These are phyloP conservation scores for Elanus axillaris DNA, from an alignment of 2,113 vertebrate species.

Conservation along the genomic window DNA sequence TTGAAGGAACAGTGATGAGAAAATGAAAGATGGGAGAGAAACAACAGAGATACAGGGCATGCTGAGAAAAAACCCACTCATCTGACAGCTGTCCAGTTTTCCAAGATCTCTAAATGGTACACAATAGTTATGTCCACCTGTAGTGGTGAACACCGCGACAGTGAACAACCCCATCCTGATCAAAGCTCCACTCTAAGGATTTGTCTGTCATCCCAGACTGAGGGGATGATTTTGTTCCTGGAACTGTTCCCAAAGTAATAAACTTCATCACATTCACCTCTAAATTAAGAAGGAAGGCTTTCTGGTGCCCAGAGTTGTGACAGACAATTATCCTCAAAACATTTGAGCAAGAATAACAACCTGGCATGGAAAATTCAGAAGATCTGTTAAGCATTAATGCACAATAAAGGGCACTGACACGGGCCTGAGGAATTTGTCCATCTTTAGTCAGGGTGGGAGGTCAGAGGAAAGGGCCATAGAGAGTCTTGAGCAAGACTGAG, in stretches of 20 bases:
- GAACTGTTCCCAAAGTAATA: not conserved
- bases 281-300: not conserved
- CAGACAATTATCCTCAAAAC: not conserved
- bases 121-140: not conserved
- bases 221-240: not conserved
- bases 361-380: not conserved
- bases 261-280: not conserved
- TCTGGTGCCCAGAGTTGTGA: not conserved
- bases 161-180: not conserved
- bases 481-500: not conserved
- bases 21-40: not conserved
- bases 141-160: rapidly evolving
- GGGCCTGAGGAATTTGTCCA: not conserved
- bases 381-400: not conserved
- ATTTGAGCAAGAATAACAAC: not conserved
- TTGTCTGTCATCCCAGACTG: not conserved
- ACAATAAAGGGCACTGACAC: not conserved
- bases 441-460: not conserved
- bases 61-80: not conserved
- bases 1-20: not conserved
- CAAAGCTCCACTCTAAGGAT: not conserved
- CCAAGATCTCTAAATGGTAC: not conserved
- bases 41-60: not conserved
- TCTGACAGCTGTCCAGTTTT: not conserved
- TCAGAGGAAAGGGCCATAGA: not conserved